phyloP scores from a whole-genome alignment of 2,797 vertebrate genomes.

The Sebastiscus albofasciatus region DNA sequence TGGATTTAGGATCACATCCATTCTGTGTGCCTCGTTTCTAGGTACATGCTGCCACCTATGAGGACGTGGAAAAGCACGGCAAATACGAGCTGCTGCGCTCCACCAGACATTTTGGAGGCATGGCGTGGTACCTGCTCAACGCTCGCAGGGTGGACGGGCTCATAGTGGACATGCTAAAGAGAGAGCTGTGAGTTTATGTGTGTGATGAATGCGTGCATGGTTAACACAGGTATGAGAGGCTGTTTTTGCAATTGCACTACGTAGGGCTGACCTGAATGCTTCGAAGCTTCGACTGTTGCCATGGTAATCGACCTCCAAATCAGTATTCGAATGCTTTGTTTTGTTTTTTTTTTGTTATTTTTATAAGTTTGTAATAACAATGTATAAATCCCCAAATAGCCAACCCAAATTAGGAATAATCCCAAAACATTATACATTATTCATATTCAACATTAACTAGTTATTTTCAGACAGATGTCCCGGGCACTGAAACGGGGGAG shows the following conservation, averaged over 20 bases:
- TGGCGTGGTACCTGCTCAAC: slow-evolving; percentile 91
- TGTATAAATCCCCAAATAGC: too few relatives aligned
- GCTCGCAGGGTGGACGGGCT: slow-evolving; percentile 88
- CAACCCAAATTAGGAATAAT: too few relatives aligned
- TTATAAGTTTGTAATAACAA: too few relatives aligned
- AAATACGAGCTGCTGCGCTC: slow-evolving; percentile 91
- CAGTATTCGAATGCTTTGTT: too few relatives aligned
- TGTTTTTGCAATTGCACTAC: background rate
- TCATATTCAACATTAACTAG: too few relatives aligned
- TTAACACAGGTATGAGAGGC: background rate
- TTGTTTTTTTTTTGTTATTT: too few relatives aligned
- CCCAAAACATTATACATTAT: too few relatives aligned
- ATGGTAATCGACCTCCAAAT: too few relatives aligned
- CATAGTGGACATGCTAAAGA: slow-evolving; percentile 92
- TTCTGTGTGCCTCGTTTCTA: slow-evolving; percentile 47
- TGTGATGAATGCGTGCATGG: background rate
- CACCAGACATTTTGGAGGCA: slow-evolving; percentile 93
- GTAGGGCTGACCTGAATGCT: too few relatives aligned
- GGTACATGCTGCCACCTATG: slow-evolving; percentile 88
- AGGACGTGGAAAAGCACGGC: slow-evolving; percentile 88
- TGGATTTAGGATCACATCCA: background rate
- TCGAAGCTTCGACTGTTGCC: too few relatives aligned
- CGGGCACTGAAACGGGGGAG: too few relatives aligned
- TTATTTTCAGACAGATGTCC: too few relatives aligned
- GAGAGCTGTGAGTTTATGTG: slow-evolving; percentile 86